Evolutionary conservation across 2,797 vertebrate species (phyloP).

Genomic region (Cyprinodon diabolis): DNA sequence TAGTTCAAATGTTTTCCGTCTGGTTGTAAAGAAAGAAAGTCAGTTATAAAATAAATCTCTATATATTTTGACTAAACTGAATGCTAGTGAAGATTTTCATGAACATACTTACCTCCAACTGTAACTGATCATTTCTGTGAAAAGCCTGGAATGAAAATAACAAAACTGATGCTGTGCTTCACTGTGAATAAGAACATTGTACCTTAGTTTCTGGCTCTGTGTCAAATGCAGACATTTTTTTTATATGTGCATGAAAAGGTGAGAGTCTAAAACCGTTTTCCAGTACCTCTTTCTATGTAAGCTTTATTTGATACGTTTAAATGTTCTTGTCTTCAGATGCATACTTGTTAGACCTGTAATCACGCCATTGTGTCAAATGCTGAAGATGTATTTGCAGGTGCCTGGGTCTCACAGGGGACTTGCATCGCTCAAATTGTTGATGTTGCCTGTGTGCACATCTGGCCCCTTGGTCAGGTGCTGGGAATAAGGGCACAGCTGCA

Average conservation of each 20-base stretch:
- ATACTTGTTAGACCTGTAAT: conserved; percentile 73
- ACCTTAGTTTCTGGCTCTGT: conserved; percentile 48
- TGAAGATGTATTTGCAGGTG: conserved; percentile 75
- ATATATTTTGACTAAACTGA: conserved; percentile 6
- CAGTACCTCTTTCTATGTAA: conserved; percentile 42
- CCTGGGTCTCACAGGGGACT: conserved; percentile 70
- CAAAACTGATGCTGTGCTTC: conserved; percentile 15
- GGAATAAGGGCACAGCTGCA: conserved; percentile 81
- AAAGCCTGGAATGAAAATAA: conserved; percentile 12
- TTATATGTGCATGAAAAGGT: conserved; percentile 65
- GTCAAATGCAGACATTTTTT: conserved; percentile 54
- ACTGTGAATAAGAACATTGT: conserved; percentile 25
- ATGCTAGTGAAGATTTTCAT: conserved; percentile 1
- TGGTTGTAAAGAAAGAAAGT: background rate
- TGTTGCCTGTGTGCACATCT: conserved; percentile 75
- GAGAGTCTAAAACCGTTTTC: conserved; percentile 52
- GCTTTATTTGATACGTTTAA: conserved; percentile 64
- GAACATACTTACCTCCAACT: conserved; percentile 23
- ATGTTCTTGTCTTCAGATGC: conserved; percentile 61
- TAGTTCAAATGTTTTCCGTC: conserved; percentile 11
- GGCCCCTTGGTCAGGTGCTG: conserved; percentile 77
- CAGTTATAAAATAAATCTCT: background rate
- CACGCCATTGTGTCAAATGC: conserved; percentile 68
- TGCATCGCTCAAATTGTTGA: conserved; percentile 77
- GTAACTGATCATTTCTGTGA: conserved; percentile 12